phyloP scores from a whole-genome alignment of 2,797 vertebrate genomes.

The Anguilla obscura region DNA sequence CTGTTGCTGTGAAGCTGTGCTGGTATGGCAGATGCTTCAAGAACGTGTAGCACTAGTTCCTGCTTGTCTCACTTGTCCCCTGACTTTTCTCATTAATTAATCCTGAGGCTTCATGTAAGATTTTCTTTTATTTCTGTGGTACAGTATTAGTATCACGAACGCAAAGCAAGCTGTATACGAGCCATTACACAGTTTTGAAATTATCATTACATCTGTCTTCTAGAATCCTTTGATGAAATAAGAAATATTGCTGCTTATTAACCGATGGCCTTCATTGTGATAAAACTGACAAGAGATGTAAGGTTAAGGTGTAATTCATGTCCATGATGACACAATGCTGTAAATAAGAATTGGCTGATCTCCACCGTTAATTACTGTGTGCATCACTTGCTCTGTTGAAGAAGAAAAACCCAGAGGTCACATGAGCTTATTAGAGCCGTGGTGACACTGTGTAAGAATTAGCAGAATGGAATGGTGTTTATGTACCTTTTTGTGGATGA shows the following conservation, averaged over 20 bases:
- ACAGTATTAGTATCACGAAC: not conserved
- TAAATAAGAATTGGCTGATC: not conserved
- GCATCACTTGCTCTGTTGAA: not conserved
- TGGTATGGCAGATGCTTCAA: not conserved
- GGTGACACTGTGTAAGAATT: not conserved
- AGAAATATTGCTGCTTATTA: not conserved
- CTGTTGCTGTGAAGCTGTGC: not conserved
- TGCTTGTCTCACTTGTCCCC: not conserved
- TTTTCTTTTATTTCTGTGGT: not conserved
- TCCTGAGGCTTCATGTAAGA: not conserved
- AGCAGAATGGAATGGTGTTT: not conserved
- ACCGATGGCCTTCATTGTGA: not conserved
- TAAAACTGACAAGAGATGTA: not conserved
- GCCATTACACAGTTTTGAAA: slow-evolving; percentile 15
- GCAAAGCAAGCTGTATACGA: not conserved
- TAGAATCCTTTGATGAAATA: not conserved
- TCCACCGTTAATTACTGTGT: not conserved
- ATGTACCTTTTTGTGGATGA: not conserved
- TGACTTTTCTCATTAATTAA: not conserved
- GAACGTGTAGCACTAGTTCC: not conserved
- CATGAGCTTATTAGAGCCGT: not conserved
- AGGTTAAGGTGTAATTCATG: not conserved
- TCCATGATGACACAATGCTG: not conserved
- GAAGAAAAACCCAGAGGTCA: not conserved
- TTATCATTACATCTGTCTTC: not conserved